Evolutionary conservation across 2,888 invertebrate species (phyloP), one percentile per base, ranked within the genome.

Genomic region (Nemapogon koenigi): DNA sequence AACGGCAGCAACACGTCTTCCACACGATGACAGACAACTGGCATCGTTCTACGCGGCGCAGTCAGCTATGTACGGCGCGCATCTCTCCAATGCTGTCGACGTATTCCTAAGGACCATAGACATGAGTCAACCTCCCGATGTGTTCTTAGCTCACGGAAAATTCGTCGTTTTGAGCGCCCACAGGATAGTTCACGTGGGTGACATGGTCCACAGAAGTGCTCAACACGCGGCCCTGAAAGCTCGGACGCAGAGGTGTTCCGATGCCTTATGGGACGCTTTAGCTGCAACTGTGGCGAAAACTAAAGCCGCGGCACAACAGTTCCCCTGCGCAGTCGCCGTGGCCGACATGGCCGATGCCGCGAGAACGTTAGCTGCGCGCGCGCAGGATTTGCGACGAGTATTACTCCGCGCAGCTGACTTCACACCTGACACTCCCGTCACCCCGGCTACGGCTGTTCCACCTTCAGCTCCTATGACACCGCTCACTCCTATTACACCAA

Each of bases 281-380:
- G 91, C 90, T 26, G 82, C 86, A 11, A 91, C 91, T 19, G 96
- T 97, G 1, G 83, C 85, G 16, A 90, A 93, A 57, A 95, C 95
- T 1, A 95, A 95, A 66, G 87, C 87, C 44, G 96, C 96, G 0
- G 95, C 95, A 3, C 84, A 91, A 41, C 91, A 94, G 68, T 96
- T 94, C 65, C 97, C 96, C 0, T 91, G 91, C 55, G 93, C 95
- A 7, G 83, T 84, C 25, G 93, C 94, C 1, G 94, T 95, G 13
- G 92, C 94, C 49, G 91, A 91, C 50, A 96, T 97, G 96, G 93
- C 96, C 4, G 94, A 94, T 57, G 87, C 92, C 3, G 90, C 96
- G 22, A 87, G 92, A 16, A 87, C 89, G 48, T 87, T 97, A 27
- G 94, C 94, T 1, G 88, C 89, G 51, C 81, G 91, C 38, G 94